Conservation (phyloP, 2,888 invertebrate genomes). For the Acanthopleura granulata region DNA sequence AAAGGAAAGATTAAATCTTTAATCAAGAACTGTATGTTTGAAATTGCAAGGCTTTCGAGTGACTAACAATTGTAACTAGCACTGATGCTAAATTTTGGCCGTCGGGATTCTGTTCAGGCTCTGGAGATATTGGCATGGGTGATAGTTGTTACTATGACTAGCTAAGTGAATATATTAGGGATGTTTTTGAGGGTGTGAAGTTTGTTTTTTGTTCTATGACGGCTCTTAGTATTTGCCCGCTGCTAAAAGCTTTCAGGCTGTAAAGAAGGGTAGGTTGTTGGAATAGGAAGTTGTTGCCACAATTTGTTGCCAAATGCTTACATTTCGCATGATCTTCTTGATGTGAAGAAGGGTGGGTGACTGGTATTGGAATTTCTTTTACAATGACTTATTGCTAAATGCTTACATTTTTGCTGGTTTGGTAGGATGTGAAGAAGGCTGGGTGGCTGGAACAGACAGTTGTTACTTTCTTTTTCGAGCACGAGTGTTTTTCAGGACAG, state of each 20-base stretch:
- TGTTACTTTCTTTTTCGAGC: constrained; percentile 72
- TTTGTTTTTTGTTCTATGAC: no score
- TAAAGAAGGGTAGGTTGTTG: constrained; percentile 71
- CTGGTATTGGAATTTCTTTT: constrained; percentile 73
- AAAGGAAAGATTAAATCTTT: no score
- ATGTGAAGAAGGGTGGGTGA: constrained; percentile 72
- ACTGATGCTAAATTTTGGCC: no score
- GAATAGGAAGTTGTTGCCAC: constrained; percentile 72
- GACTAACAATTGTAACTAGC: no score
- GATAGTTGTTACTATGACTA: background rate
- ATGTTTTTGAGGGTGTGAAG: no score
- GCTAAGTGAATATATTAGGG: background rate
- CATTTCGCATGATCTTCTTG: constrained; percentile 33
- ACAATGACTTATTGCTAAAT: no score
- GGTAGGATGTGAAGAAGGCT: constrained; percentile 71
- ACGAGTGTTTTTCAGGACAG: constrained; percentile 47
- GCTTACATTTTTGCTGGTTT: background rate
- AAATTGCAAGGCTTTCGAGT: no score
- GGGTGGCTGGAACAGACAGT: constrained; percentile 71
- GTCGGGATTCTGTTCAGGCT: no score
- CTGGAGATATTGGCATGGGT: no score
- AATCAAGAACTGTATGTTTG: no score
- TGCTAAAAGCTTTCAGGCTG: constrained; percentile 69
- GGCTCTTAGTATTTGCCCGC: no score
- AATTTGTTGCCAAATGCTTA: background rate